These are phyloP conservation scores for Carassius auratus DNA, from an alignment of 2,113 vertebrate species.

Conservation along the genomic window DNA sequence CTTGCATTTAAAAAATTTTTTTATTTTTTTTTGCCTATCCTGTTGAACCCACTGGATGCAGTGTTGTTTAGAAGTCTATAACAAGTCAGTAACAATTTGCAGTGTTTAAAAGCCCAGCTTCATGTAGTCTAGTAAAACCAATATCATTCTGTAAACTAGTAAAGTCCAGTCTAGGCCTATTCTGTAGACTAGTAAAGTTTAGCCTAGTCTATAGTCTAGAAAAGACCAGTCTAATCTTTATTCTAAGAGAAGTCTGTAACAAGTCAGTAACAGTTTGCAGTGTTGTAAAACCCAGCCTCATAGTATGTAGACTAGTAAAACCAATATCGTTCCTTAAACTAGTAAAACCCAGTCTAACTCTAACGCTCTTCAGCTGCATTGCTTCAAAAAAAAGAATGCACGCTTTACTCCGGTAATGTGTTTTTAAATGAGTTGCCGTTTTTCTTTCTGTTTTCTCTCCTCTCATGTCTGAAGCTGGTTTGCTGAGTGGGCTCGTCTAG, in stretches of 20 bases:
- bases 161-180: background rate
- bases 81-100: background rate
- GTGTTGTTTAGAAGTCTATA: background rate
- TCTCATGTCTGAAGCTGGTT: conserved; percentile 3
- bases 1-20: too few relatives aligned
- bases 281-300: background rate
- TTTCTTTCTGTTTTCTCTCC: conserved; percentile 44
- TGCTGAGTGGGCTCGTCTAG: conserved; percentile 3
- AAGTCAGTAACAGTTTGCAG: background rate
- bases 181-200: background rate
- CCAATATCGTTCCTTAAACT: background rate
- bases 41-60: too few relatives aligned
- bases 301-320: background rate
- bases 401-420: conserved; percentile 50
- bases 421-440: conserved; percentile 63
- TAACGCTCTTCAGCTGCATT: background rate
- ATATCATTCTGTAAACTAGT: background rate
- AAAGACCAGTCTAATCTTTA: background rate
- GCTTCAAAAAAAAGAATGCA: background rate
- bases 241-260: background rate
- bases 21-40: too few relatives aligned
- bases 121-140: background rate
- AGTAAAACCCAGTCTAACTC: background rate
- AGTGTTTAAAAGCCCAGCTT: background rate
- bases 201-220: background rate